phyloP scores from a whole-genome alignment of 2,888 invertebrate species.

The Polymixis lichenea region DNA sequence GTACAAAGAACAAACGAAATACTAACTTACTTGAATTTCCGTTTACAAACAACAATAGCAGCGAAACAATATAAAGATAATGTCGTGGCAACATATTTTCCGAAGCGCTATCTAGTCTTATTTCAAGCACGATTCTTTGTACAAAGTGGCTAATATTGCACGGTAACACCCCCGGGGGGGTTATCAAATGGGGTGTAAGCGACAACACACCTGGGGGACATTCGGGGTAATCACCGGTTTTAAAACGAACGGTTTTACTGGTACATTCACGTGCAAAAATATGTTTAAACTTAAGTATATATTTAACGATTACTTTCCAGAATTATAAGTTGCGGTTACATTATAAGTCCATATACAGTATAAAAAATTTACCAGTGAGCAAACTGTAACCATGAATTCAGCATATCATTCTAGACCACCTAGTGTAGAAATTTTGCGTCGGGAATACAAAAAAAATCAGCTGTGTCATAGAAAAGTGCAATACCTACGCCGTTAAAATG shows the following conservation, averaged over 20 bases:
- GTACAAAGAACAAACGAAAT: slow-evolving; percentile 45
- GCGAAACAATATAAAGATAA: slow-evolving; percentile 47
- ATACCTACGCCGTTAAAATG: too few relatives aligned
- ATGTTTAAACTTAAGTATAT: background rate
- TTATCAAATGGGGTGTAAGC: slow-evolving; percentile 49
- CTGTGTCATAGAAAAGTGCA: too few relatives aligned
- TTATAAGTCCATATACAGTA: background rate
- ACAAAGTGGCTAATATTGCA: slow-evolving; percentile 53
- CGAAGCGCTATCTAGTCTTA: slow-evolving; percentile 53
- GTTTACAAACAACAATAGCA: slow-evolving; percentile 51
- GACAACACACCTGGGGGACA: slow-evolving; percentile 54
- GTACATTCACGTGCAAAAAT: background rate
- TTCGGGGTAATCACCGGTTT: slow-evolving; percentile 55
- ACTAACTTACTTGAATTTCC: slow-evolving; percentile 33
- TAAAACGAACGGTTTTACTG: slow-evolving; percentile 30
- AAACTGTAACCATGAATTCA: too few relatives aligned
- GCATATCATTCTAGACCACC: too few relatives aligned
- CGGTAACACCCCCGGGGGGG: slow-evolving; percentile 31
- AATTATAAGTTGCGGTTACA: background rate
- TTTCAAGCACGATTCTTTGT: slow-evolving; percentile 55
- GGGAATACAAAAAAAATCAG: too few relatives aligned
- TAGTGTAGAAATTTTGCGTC: too few relatives aligned
- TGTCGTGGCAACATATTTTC: slow-evolving; percentile 57
- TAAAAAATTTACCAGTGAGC: too few relatives aligned
- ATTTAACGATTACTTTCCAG: background rate